A percentile compares a stretch with the other conserved stretches of the same genome.
phyloP scores from a whole-genome alignment of 2,888 invertebrate species.

The Drosophila formosana region DNA sequence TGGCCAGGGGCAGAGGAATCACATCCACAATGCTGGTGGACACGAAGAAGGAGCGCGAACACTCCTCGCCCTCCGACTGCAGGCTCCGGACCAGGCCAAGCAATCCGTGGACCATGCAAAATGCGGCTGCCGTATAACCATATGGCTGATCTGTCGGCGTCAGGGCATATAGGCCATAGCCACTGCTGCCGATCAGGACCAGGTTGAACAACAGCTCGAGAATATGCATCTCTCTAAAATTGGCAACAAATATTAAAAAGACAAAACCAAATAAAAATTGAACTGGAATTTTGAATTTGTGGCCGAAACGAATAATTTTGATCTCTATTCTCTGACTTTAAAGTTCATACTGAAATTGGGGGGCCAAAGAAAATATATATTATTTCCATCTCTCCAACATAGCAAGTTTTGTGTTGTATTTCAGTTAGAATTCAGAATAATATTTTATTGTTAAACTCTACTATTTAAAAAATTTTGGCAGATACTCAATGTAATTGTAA shows the following conservation, averaged over 20 bases:
- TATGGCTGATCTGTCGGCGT: conserved; percentile 56
- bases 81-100: conserved; percentile 45
- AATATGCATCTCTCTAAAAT: conserved; percentile 6
- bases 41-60: conserved; percentile 37
- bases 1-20: conserved; percentile 67
- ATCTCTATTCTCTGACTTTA: conserved; percentile 3
- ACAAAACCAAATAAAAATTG: background rate
- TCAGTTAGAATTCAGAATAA: background rate
- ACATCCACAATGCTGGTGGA: conserved; percentile 65
- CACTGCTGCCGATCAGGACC: conserved; percentile 52
- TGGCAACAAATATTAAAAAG: conserved; percentile 2
- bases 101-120: conserved; percentile 70
- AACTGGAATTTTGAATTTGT: conserved; percentile 6
- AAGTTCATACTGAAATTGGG: background rate
- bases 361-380: background rate
- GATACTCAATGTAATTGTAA: too few relatives aligned
- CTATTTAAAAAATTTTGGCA: too few relatives aligned
- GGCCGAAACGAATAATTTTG: conserved; percentile 6
- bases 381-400: background rate
- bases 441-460: too few relatives aligned
- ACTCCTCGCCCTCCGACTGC: conserved; percentile 5
- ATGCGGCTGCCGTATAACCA: conserved; percentile 63
- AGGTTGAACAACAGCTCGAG: conserved; percentile 19
- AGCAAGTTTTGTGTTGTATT: background rate
- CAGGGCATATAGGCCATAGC: conserved; percentile 56